Base-by-base conservation (phyloP, 64 coral and sea anemone species). In the Actinia tenebrosa region DNA sequence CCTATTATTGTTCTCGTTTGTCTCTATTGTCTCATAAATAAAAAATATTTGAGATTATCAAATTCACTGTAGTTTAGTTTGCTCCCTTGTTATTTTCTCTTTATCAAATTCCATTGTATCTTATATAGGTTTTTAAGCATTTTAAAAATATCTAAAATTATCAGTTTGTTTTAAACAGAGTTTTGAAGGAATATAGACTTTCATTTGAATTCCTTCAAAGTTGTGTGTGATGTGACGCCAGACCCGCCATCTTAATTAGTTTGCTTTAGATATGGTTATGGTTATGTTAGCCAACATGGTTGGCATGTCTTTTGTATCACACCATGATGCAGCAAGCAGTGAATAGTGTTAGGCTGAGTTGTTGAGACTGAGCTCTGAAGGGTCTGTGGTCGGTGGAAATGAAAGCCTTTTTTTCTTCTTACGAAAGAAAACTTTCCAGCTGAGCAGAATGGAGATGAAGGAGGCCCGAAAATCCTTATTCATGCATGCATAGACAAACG, bases 401-500 rank as follows among this genome's bases (percentile, higher is more conserved):
- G 43, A 50, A 16, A 23, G 5, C 22, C 80, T 87, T 53, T 77
- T 92, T 56, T 71, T 89, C 16, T 44, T 19, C 4, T 25, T 42
- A 42, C 27, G 23, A 25, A 92, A 43, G 56, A 86, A 83, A 14
- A 62, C 64, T 59, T 89, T 92, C 6, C 91, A 84, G 7, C 50
- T 89, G 22, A 92, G 9, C 4, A 92, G 45, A 61, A 92, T 92
- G 3, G 61, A 53, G 71, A 64, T 81, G 61, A 95, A 95, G 3
- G 89, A 86, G n/a, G 78, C 19, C 7, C 93, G 86, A 60, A 91
- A 95, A 11, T 95, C 93, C 71, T 89, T 91, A 83, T 95, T 95
- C 93, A 95, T 95, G 85, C 93, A 87, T 7, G 93, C 93, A 37
- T 95, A 95, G 6, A 95, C 89, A 59, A 95, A 80, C 4, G 93